Evolutionary conservation across 2,113 vertebrate genomes (phyloP).

Genomic region (Cynocephalus volans): DNA sequence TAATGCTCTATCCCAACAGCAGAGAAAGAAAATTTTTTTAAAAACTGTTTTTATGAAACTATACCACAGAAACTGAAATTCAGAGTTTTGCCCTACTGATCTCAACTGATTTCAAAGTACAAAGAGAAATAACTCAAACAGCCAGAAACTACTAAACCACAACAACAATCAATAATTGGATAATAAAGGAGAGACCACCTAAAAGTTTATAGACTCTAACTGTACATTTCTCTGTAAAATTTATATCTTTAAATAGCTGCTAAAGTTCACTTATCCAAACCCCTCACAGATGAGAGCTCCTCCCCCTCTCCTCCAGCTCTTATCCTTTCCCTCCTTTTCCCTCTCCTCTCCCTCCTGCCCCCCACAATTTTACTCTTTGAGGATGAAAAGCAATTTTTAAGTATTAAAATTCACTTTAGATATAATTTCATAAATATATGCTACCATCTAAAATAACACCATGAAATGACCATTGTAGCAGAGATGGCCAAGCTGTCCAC

Average conservation of each 20-base stretch:
- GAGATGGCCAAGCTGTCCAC: background rate
- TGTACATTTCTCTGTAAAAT: slow-evolving; percentile 56
- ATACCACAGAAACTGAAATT: slow-evolving; percentile 60
- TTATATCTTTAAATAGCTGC: slow-evolving; percentile 40
- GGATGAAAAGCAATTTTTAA: slow-evolving; percentile 69
- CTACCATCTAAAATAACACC: slow-evolving; percentile 57
- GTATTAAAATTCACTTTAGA: slow-evolving; percentile 60
- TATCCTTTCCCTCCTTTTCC: background rate
- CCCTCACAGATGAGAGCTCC: background rate
- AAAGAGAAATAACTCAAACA: slow-evolving; percentile 62
- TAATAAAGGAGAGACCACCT: slow-evolving; percentile 34
- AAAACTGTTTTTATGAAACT: slow-evolving; percentile 27
- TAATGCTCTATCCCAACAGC: background rate
- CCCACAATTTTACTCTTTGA: slow-evolving; percentile 14
- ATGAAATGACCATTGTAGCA: slow-evolving; percentile 19
- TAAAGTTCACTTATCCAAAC: slow-evolving; percentile 59
- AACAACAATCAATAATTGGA: slow-evolving; percentile 25
- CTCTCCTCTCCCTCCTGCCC: background rate
- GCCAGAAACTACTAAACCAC: slow-evolving; percentile 2
- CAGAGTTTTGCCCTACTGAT: background rate
- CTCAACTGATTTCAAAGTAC: slow-evolving; percentile 65
- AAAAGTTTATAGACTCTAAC: slow-evolving; percentile 52
- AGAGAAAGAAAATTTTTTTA: background rate
- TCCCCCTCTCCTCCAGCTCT: background rate
- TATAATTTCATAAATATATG: slow-evolving; percentile 56